Base-by-base conservation (phyloP, 2,888 invertebrate genomes). In the Trichogramma dendrolimi region DNA sequence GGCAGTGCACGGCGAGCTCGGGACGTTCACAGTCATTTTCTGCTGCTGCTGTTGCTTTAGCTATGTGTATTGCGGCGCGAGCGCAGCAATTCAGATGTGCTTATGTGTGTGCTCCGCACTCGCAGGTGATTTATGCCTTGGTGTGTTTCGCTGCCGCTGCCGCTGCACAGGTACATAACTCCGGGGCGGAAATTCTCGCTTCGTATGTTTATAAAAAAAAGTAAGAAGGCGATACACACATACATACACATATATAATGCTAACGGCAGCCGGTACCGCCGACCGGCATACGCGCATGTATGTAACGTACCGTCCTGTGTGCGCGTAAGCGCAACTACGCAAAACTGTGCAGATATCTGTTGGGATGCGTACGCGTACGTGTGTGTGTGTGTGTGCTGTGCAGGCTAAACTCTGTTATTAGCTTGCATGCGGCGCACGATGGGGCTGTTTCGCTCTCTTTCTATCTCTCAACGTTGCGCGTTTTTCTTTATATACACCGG, bases 161-260 rank as follows among this genome's bases (percentile, higher is more conserved):
- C 27, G 27, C 27, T 27, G 27, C 38, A 10, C 11, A 6, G 14
- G 27, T 11, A 51, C 10, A 42, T 50, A 47, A 40, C 47, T 57
- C 60, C 57, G 43, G 62, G 57, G 50, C 60, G 63, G 63, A 63
- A 63, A 58, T 63, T 60, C 63, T 60, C 54, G 41, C 53, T 47
- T 47, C 27, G 1, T 27, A 27, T 27, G 27, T 27, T 27, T 27
- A 27, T 27, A 27, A 27, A 27, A 27, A 27, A 27, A 27, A 27
- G 27, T 27, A 27, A 27, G 27, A 1, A 27, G 27, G 27, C 1
- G 27, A 27, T 27, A 27, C 27, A 27, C 27, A 27, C 27, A 27
- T 27, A 14, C 14, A 14, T 2, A 14, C 14, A 14, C 14, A 27
- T 27, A 27, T 2, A 27, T 27, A 27, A 27, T 27, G 2, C 27